A percentile compares a stretch with the other conserved stretches of the same genome.
These are phyloP conservation scores for Muntiacus muntjak DNA, from an alignment of 2,113 vertebrate genomes.

Conservation along the genomic window DNA sequence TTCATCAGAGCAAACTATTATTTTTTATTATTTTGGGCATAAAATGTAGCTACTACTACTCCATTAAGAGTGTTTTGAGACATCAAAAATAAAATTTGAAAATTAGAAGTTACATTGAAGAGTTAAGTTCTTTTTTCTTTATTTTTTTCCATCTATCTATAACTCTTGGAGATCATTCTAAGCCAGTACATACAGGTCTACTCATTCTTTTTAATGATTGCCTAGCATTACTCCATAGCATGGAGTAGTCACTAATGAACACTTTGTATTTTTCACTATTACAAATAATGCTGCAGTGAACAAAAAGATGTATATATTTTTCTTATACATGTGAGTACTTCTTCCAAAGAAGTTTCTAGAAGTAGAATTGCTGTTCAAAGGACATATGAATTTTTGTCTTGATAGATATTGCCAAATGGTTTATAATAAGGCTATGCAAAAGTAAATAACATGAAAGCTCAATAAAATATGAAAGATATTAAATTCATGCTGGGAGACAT, in stretches of 20 bases:
- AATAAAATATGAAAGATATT: not conserved
- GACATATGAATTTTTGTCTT: not conserved
- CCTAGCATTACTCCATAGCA: not conserved
- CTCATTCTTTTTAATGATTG: not conserved
- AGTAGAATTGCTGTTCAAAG: not conserved
- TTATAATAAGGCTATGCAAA: not conserved
- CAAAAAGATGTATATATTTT: not conserved
- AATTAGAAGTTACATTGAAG: not conserved
- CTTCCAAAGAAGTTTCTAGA: not conserved
- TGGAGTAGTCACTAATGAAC: not conserved
- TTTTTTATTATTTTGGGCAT: conserved; percentile 22
- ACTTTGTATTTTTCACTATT: not conserved
- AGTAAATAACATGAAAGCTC: not conserved
- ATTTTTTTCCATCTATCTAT: not conserved
- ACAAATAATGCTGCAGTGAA: not conserved
- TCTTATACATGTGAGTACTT: not conserved
- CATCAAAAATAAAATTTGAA: conserved; percentile 22
- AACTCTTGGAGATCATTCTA: not conserved
- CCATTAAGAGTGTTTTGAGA: conserved; percentile 17
- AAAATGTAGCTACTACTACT: not conserved
- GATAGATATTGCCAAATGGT: not conserved
- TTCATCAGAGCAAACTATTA: not conserved
- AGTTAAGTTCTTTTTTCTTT: not conserved
- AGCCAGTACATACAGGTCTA: not conserved
- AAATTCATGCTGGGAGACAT: not conserved